Base-by-base conservation (phyloP, 2,113 vertebrate genomes). In the Rousettus leschenaultii region DNA sequence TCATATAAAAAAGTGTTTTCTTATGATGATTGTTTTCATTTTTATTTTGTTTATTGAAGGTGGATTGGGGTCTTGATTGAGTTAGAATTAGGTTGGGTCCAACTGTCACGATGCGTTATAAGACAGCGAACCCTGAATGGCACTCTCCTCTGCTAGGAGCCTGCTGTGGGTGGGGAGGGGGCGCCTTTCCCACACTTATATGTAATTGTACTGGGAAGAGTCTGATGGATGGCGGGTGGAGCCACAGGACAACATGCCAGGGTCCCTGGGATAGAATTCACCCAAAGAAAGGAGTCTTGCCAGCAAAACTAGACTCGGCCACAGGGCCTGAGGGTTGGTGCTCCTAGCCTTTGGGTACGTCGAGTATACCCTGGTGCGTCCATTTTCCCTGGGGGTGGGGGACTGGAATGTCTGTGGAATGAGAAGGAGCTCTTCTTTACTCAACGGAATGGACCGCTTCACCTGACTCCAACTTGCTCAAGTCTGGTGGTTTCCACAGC, bases 61-160 rank as follows among this genome's bases (percentile, higher is more conserved):
- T 24, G 15, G 65, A 82, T 14, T 6, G 16, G 45, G 3, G 26
- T 66, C 38, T 94, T 5, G 7, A 16, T 9, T n/a, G 5, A 14
- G 28, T 71, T 45, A n/a, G 9, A 5, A 3, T 26, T 16, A 77
- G 33, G 35, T 7, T 40, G 15, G 48, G 48, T 35, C 63, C 24
- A 43, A 35, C 15, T 14, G 22, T 33, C 19, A 4, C 1, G 1
- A 19, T 24, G 5, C 6, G 2, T 22, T 26, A 1, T 48, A 35
- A 53, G 57, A 33, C 3, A 33, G 7, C 2, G 8, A 6, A 28
- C 57, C 35, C 45, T 7, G 24, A 45, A 38, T 51, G 63, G 30
- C 11, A 18, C 2, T 5, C 30, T 7, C 40, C 45, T 90, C 35
- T 33, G 21, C 22, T 78, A 48, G 26, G 35, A 63, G n/a, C 22